Base-by-base conservation (phyloP, 2,797 vertebrate genomes). In the Acrossocheilus fasciatus region DNA sequence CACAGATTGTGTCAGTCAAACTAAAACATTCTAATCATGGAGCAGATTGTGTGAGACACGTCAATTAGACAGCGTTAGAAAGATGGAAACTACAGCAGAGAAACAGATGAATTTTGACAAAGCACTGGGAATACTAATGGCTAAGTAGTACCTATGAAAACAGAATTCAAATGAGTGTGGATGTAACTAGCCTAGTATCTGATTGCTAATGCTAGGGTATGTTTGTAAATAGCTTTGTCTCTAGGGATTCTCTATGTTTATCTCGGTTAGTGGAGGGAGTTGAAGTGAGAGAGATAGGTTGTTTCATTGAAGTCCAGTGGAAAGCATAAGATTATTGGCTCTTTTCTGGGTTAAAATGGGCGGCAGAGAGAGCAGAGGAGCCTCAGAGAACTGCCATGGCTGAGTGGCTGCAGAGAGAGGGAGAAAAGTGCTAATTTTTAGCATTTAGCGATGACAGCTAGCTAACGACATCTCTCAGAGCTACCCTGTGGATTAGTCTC, bases 361-460 rank as follows among this genome's bases (percentile, higher is more conserved):
- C 81, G 94, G 89, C 92, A 94, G 82, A 95, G 88, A 81, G 90
- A 91, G 93, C 92, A 90, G 91, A 95, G 93, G 91, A 94, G 91
- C 94, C 94, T 96, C 86, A 94, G 92, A 92, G 94, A 90, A 93
- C 91, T 93, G 94, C 91, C 89, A 93, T 94, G 93, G 93, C 90
- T 82, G 93, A 95, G 93, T 90, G 91, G 92, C 94, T 95, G 93
- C 88, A 95, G 93, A 91, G 93, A 83, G 90, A 45, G 50, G 81
- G 26, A 88, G 70, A 91, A 41, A 20, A 77, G 72, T 83, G 81
- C 86, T 78, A 36, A 81, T 76, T 87, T 85, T 88, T 68, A 86
- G 79, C 66, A 73, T 86, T 84, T 78, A 82, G 82, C 30, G 10
- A 82, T 77, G 70, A 89, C 85, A 83, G 81, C 73, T 84, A 74